Percentiles rank a stretch among this genome's conserved stretches.
Evolutionary conservation across 53 echinoderm and acorn worm genomes (phyloP).

Genomic region (Zoroaster sp.): DNA sequence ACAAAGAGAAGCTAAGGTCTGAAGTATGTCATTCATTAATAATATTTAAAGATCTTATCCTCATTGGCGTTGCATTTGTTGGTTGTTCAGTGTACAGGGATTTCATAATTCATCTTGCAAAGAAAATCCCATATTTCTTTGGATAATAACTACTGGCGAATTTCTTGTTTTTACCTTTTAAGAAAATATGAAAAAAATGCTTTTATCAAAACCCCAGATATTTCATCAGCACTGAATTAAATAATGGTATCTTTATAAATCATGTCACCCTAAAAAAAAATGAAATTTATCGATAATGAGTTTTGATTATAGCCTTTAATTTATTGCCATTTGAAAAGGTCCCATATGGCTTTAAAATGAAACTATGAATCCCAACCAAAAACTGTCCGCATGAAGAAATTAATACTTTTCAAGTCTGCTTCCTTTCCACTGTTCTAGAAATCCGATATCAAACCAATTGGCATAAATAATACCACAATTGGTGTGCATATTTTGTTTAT

Average conservation of each 20-base stretch:
- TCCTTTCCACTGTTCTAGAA: neutral
- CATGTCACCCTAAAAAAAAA: neutral
- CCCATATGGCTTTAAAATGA: neutral
- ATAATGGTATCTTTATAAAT: neutral
- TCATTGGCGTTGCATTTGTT: no score
- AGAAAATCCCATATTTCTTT: no score
- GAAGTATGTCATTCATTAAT: no score
- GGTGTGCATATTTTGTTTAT: neutral
- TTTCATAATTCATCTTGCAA: no score
- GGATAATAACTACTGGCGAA: no score
- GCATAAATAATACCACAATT: neutral
- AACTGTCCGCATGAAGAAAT: neutral
- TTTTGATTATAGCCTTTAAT: neutral
- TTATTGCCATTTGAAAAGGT: neutral
- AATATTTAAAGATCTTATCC: no score
- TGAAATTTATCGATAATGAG: neutral
- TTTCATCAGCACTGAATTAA: neutral
- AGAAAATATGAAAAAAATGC: no score
- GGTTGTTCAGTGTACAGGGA: no score
- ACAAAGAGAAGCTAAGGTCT: no score
- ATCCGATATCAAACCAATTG: neutral
- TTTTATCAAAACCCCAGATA: no score
- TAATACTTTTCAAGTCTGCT: neutral
- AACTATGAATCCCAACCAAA: neutral
- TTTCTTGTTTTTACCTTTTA: no score